Base-by-base conservation (phyloP, 2,888 invertebrate genomes). In the Hirtodrosophila alboralis region DNA sequence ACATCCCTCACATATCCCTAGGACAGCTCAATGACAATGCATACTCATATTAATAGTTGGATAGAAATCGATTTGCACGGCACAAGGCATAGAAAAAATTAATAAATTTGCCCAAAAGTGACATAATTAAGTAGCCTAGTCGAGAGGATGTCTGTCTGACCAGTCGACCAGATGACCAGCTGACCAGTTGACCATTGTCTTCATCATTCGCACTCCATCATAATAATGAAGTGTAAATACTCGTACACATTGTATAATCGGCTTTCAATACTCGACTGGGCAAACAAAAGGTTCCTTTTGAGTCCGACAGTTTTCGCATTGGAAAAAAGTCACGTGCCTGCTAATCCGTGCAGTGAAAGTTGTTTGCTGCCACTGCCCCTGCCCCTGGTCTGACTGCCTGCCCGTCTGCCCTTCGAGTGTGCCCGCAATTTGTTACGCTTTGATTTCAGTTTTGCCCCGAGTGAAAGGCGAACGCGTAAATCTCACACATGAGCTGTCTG, bases 371-470 rank as follows among this genome's bases (percentile, higher is more conserved):
- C 28, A 18, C 41, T 51, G 36, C 30, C 28, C 14, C 41, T 60
- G 53, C 44, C 59, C 16, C 40, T 47, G 21, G 31, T 31, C 12
- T 18, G 18, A 4, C 18, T 18, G 18, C 2, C 56, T 62, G 48
- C 26, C 16, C 7, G 16, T 4, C 23, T 30, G 47, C 26, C 38
- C 34, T 26, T 56, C 44, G 43, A 48, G 58, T 59, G 70, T 72
- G 69, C 60, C 75, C 69, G 75, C 57, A 85, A 83, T 83, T 85
- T 68, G 81, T 77, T 70, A 77, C 84, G 84, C 81, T 85, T 79
- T 83, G 85, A 83, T 83, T 85, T 79, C 75, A 36, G 51, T 73
- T n/a, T n/a, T 63, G 65, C 47, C 48, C 33, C 60, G 43, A 71
- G 75, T 72, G 78, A 81, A 78, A 75, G 70, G 70, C 63, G 52